A percentile compares a stretch with the other conserved stretches of the same genome.
Conservation (phyloP, 2,113 vertebrate species). For the Poicephalus gulielmi region DNA sequence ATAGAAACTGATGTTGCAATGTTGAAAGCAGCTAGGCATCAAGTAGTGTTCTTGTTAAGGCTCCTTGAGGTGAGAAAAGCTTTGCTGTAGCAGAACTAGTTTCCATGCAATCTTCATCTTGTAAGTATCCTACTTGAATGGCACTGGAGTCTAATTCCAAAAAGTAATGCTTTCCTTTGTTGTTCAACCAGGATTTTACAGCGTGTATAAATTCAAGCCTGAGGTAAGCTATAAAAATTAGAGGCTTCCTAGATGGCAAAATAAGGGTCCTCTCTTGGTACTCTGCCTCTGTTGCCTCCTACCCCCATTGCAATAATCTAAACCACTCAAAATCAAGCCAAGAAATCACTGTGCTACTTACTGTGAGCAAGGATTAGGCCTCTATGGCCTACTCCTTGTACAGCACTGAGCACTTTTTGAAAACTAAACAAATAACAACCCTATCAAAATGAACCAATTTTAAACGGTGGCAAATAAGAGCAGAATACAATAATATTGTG, state of each 20-base stretch:
- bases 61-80: background rate
- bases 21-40: background rate
- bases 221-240: background rate
- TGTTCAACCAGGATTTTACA: background rate
- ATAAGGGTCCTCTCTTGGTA: background rate
- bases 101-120: background rate
- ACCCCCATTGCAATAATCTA: background rate
- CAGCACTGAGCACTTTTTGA: background rate
- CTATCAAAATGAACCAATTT: background rate
- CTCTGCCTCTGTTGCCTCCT: background rate
- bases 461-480: background rate
- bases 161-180: background rate
- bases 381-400: background rate
- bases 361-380: background rate
- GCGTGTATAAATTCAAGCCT: background rate
- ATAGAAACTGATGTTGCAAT: background rate
- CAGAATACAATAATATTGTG: background rate
- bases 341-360: background rate
- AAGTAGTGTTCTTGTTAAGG: background rate
- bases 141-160: background rate
- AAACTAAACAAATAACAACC: constrained; percentile 3
- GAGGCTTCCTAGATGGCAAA: background rate
- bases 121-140: background rate
- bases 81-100: background rate
- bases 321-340: background rate